Evolutionary conservation across 92 coral and sea anemone species (phyloP).

Genomic region (Scolanthus callimorphus): DNA sequence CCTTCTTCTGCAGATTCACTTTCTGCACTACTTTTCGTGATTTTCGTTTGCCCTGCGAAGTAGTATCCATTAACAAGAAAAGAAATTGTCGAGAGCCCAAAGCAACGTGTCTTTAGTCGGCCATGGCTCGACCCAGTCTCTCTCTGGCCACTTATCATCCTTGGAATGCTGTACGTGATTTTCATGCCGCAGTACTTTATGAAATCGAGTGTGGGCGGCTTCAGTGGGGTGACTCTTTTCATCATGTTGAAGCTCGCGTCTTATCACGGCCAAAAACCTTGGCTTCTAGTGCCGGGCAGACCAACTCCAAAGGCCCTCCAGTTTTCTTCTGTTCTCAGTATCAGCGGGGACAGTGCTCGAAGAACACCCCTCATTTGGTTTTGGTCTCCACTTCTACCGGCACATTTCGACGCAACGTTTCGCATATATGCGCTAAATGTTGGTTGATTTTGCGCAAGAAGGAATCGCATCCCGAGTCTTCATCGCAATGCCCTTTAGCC

Average conservation of each 20-base stretch:
- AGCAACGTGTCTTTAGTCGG: no score
- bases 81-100: no score
- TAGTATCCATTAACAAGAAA: no score
- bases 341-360: background rate
- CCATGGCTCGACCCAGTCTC: no score
- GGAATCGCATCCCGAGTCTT: background rate
- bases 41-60: no score
- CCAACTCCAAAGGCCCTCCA: background rate
- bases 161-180: slow-evolving; percentile 8
- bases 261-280: background rate
- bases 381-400: background rate
- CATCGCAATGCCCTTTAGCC: background rate
- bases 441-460: background rate
- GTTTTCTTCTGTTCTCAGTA: background rate
- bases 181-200: slow-evolving; percentile 7
- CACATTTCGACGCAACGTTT: background rate
- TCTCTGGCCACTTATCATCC: slow-evolving; percentile 1
- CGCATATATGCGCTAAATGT: background rate
- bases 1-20: no score
- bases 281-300: background rate
- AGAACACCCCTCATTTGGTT: background rate
- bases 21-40: no score
- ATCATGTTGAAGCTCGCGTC: background rate
- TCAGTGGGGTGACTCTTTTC: slow-evolving; percentile 16
- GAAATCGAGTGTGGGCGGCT: slow-evolving; percentile 11